Conservation (phyloP, 2,888 invertebrate genomes). For the Graphium colonna region DNA sequence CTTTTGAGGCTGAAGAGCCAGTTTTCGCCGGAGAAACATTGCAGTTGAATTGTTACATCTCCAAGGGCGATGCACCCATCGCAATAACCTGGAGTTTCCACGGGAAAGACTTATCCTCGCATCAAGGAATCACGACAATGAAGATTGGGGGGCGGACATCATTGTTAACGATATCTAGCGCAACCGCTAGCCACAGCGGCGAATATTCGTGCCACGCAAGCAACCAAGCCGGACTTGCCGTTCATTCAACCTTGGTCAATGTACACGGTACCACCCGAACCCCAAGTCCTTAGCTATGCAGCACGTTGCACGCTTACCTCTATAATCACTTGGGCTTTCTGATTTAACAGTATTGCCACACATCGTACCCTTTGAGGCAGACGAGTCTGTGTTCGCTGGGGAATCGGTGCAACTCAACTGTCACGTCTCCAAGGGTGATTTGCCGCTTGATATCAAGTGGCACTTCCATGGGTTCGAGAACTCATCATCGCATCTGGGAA, state of each 20-base stretch:
- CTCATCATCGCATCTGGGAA: slow-evolving; percentile 79
- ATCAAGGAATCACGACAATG: slow-evolving; percentile 77
- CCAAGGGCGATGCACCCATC: slow-evolving; percentile 85
- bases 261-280: slow-evolving; percentile 82
- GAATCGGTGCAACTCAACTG: slow-evolving; percentile 85
- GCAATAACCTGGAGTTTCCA: slow-evolving; percentile 88
- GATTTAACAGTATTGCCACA: slow-evolving; percentile 83
- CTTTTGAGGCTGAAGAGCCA: slow-evolving; percentile 81
- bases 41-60: slow-evolving; percentile 81
- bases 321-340: slow-evolving; percentile 67
- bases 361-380: slow-evolving; percentile 83
- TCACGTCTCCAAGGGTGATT: slow-evolving; percentile 86
- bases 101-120: slow-evolving; percentile 78
- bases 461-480: slow-evolving; percentile 84
- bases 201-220: slow-evolving; percentile 85
- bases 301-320: slow-evolving; percentile 76
- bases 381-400: slow-evolving; percentile 84
- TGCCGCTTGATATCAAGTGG: slow-evolving; percentile 88
- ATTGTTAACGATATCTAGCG: slow-evolving; percentile 82
- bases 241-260: slow-evolving; percentile 81
- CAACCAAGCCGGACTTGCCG: slow-evolving; percentile 83
- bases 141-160: slow-evolving; percentile 83
- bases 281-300: slow-evolving; percentile 48
- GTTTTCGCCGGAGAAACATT: slow-evolving; percentile 83
- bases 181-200: slow-evolving; percentile 84